Evolutionary conservation across 2,113 vertebrate species (phyloP), one percentile per base, ranked within the genome.

Genomic region (Pterocles gutturalis): DNA sequence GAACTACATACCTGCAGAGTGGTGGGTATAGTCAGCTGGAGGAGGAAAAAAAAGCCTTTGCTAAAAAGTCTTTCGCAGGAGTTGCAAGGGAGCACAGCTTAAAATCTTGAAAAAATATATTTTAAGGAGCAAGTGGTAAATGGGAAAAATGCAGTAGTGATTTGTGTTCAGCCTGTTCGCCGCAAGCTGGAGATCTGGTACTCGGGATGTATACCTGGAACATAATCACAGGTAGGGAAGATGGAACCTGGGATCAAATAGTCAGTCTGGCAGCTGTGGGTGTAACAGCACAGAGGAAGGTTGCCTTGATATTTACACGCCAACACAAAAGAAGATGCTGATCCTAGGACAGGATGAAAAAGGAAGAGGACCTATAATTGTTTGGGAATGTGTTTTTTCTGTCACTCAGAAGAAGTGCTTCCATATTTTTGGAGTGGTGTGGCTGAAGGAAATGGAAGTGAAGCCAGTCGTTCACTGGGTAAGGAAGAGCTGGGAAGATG

Each of bases 131-230:
- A 77, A 48, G 33, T 61, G 38, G n/a, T 83, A 78, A 66, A 64
- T 0, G 16, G 55, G 29, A 17, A 75, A 9, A 61, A 45, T 9
- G 10, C 13, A 31, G 38, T 49, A 72, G 34, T 1, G 0, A 17
- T 9, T 78, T 78, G 33, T 28, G 10, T 67, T 72, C 65, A 66
- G 57, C 26, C 10, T 76, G 13, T 31, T 70, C 15, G 46, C 18
- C 4, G 11, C 83, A 45, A 38, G 43, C 20, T 57, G 55, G 54
- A 78, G 36, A 41, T 79, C 24, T 31, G 31, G 28, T 49, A 16
- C 31, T 80, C 1, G 1, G 18, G 31, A 8, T n/a, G 36, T 51
- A 15, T 48, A 26, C 26, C 54, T 69, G 70, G 46, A 60, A 71
- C 67, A 33, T 46, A 46, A 29, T 24, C 33, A 46, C 60, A 64